Conservation (phyloP, 2,797 vertebrate species). For the Antrozous pallidus region DNA sequence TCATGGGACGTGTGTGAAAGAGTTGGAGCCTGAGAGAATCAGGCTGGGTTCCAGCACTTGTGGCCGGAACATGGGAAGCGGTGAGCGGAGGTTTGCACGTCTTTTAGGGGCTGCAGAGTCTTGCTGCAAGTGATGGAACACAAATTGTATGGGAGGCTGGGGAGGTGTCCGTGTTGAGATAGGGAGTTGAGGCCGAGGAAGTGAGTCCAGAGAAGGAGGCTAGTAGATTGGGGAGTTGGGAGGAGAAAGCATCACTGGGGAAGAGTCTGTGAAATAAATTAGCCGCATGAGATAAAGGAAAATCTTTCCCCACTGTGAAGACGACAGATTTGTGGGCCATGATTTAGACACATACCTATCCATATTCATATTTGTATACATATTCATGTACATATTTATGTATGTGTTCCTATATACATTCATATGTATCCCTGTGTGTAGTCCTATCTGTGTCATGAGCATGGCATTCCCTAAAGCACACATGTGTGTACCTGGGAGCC, state of each 20-base stretch:
- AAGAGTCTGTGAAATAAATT: slow-evolving; percentile 55
- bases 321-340: slow-evolving; percentile 75
- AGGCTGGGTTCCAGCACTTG: not conserved
- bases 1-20: not conserved
- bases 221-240: not conserved
- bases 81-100: not conserved
- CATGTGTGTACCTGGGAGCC: slow-evolving; percentile 54
- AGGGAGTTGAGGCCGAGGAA: not conserved
- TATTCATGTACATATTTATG: slow-evolving; percentile 78
- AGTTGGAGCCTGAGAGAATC: not conserved
- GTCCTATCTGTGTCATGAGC: slow-evolving; percentile 71
- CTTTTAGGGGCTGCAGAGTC: not conserved
- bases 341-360: slow-evolving; percentile 73
- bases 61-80: not conserved
- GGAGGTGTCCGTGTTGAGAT: not conserved
- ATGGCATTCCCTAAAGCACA: slow-evolving; percentile 58
- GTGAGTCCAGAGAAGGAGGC: not conserved
- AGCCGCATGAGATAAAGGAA: slow-evolving; percentile 65
- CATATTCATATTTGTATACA: slow-evolving; percentile 77
- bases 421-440: slow-evolving; percentile 73
- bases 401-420: slow-evolving; percentile 74
- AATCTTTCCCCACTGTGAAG: slow-evolving; percentile 59
- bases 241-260: slow-evolving; percentile 29
- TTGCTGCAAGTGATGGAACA: not conserved
- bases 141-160: not conserved